Conservation (phyloP, 2,113 vertebrate genomes). For the Cygnus buccinator region DNA sequence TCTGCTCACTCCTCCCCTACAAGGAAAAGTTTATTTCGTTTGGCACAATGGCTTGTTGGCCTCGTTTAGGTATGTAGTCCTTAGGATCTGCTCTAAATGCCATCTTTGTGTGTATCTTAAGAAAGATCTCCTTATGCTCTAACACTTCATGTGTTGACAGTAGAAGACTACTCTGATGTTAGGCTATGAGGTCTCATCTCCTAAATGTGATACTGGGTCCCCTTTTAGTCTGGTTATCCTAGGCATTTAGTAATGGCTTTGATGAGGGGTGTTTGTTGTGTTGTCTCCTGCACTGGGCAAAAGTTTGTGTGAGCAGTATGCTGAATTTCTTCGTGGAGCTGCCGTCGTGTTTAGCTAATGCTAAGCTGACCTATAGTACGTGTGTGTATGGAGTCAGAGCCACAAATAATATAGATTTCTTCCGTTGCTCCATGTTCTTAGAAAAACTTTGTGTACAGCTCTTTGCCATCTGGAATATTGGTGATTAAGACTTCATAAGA, state of each 20-base stretch:
- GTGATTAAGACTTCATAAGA: neutral
- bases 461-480: neutral
- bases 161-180: neutral
- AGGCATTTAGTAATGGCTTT: neutral
- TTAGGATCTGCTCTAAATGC: neutral
- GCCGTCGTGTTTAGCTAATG: rapidly evolving
- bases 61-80: neutral
- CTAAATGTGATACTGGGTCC: neutral
- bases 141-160: neutral
- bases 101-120: neutral
- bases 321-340: neutral
- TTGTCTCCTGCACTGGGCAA: neutral
- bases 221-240: neutral
- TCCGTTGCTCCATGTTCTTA: neutral
- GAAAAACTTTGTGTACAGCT: neutral
- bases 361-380: neutral
- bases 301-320: rapidly evolving
- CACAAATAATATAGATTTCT: rapidly evolving
- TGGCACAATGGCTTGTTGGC: neutral
- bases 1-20: neutral
- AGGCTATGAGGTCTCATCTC: neutral
- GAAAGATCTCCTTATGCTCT: neutral
- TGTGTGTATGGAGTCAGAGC: neutral
- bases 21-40: neutral
- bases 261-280: neutral